phyloP scores from a whole-genome alignment of 2,888 invertebrate species.

The Mimumesa dahlbomi region DNA sequence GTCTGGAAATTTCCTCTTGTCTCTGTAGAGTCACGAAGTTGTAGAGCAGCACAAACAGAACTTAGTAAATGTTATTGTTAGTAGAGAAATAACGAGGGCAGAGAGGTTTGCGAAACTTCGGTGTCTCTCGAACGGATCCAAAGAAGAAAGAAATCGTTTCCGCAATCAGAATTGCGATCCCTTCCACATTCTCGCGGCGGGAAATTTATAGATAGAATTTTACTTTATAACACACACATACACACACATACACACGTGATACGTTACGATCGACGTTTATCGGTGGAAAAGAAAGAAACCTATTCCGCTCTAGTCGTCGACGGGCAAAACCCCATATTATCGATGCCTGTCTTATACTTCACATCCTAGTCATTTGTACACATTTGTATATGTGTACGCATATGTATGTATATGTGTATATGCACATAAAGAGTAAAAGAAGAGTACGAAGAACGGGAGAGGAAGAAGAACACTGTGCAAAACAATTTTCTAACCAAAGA shows the following conservation, averaged over 20 bases:
- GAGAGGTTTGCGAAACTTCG: too few relatives aligned
- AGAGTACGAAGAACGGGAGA: conserved; percentile 4
- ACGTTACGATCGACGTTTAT: neutral
- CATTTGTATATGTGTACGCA: conserved; percentile 60
- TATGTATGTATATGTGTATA: conserved; percentile 61
- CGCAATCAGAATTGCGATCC: too few relatives aligned
- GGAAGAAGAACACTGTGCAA: neutral
- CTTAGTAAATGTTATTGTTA: too few relatives aligned
- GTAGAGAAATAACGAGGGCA: too few relatives aligned
- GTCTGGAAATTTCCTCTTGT: too few relatives aligned
- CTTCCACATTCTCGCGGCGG: too few relatives aligned
- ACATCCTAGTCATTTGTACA: conserved; percentile 78
- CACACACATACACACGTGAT: neutral
- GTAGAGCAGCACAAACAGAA: too few relatives aligned
- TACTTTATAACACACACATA: too few relatives aligned
- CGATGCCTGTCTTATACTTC: conserved; percentile 68
- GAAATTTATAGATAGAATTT: too few relatives aligned
- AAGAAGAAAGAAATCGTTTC: too few relatives aligned
- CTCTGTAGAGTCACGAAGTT: too few relatives aligned
- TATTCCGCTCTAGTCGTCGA: conserved; percentile 58
- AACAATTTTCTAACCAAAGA: conserved; percentile 70
- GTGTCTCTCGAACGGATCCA: too few relatives aligned
- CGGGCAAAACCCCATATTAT: conserved; percentile 49
- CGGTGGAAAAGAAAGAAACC: conserved; percentile 5
- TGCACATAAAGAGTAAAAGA: conserved; percentile 48